phyloP scores from a whole-genome alignment of 2,797 vertebrate genomes.

The Capromys pilorides region DNA sequence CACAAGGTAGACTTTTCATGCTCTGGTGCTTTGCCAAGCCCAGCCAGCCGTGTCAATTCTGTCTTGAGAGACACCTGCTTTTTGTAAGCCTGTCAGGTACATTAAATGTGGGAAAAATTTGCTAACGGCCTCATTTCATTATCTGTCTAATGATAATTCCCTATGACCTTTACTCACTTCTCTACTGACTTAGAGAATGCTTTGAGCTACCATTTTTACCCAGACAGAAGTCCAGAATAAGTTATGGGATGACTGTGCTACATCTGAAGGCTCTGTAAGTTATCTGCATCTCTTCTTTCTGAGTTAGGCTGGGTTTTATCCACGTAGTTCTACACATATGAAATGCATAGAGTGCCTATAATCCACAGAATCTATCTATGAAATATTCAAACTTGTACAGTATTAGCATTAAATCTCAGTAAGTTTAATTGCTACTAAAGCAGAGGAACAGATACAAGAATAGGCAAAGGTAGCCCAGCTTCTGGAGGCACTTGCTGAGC shows the following conservation, averaged over 20 bases:
- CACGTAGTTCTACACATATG: background rate
- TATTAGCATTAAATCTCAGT: background rate
- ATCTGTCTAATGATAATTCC: conserved; percentile 57
- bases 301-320: background rate
- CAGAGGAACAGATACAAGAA: conserved; percentile 11
- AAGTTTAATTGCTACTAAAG: conserved; percentile 19
- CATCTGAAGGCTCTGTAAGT: background rate
- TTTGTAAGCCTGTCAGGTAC: conserved; percentile 25
- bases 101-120: conserved; percentile 47
- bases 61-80: conserved; percentile 57
- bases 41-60: conserved; percentile 19
- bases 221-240: background rate
- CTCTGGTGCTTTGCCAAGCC: background rate
- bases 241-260: background rate
- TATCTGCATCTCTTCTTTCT: background rate
- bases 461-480: background rate
- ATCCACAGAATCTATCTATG: background rate
- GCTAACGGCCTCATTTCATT: conserved; percentile 15
- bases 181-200: background rate
- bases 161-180: background rate
- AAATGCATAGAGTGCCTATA: background rate
- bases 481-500: background rate
- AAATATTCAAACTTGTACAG: conserved; percentile 4
- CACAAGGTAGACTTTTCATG: conserved; percentile 15
- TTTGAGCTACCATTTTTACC: background rate